phyloP scores from a whole-genome alignment of 2,113 vertebrate species.

The Jaculus jaculus region DNA sequence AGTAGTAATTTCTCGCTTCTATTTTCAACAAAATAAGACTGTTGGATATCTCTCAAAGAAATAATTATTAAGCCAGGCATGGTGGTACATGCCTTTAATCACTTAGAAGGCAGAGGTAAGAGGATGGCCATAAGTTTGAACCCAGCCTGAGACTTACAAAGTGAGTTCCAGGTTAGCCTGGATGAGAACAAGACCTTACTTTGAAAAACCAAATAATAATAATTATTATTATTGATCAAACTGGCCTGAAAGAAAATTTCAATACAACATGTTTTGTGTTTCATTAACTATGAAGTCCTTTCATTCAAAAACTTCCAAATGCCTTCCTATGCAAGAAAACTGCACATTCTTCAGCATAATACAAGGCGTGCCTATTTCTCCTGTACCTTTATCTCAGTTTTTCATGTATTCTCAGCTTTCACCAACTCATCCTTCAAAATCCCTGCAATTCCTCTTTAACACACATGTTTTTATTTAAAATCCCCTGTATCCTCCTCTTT shows the following conservation, averaged over 20 bases:
- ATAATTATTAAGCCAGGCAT: not conserved
- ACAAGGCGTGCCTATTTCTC: not conserved
- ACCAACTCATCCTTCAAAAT: not conserved
- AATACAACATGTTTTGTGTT: not conserved
- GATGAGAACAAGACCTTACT: too few relatives aligned
- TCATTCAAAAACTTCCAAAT: not conserved
- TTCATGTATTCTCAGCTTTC: not conserved
- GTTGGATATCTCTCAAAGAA: not conserved
- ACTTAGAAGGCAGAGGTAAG: too few relatives aligned
- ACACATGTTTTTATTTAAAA: not conserved
- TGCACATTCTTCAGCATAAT: not conserved
- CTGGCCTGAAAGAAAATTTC: conserved; percentile 1
- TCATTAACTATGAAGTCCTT: not conserved
- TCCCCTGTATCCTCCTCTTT: not conserved
- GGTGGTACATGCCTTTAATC: too few relatives aligned
- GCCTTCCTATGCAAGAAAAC: not conserved
- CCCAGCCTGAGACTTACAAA: too few relatives aligned
- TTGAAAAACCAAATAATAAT: too few relatives aligned
- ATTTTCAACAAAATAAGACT: not conserved
- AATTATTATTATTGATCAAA: conserved; percentile 23
- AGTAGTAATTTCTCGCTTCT: not conserved
- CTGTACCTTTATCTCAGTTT: not conserved
- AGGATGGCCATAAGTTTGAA: too few relatives aligned
- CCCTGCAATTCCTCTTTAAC: not conserved
- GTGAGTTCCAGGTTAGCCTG: too few relatives aligned